These are phyloP conservation scores for Ataeniobius toweri DNA, from an alignment of 2,797 vertebrate species.

Conservation along the genomic window DNA sequence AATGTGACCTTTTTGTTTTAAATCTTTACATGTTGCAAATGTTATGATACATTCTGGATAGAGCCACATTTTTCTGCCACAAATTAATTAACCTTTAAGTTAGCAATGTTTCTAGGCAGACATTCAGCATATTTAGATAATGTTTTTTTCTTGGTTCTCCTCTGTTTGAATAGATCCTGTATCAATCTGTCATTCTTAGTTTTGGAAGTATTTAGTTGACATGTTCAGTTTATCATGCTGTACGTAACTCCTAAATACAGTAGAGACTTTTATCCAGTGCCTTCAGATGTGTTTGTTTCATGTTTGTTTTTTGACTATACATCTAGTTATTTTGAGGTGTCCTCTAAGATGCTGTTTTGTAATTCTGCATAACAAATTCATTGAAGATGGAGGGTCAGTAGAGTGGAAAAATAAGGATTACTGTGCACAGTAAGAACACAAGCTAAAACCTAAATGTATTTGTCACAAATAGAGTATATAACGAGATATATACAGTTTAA, in stretches of 20 bases:
- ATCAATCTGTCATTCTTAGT: background rate
- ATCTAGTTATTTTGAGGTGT: too few species aligned
- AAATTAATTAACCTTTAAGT: constrained; percentile 21
- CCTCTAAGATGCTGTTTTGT: too few species aligned
- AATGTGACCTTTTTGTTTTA: background rate
- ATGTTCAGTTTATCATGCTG: background rate
- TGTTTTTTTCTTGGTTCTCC: background rate
- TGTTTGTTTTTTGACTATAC: too few species aligned
- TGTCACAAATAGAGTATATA: too few species aligned
- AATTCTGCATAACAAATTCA: too few species aligned
- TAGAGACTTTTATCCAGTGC: background rate
- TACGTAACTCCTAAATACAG: background rate
- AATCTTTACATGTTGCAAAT: background rate
- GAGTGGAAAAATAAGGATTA: too few species aligned
- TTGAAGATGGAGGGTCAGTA: too few species aligned
- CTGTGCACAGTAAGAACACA: too few species aligned
- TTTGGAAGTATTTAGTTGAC: background rate
- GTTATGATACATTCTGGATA: background rate
- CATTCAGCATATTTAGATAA: background rate
- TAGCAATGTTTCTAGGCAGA: background rate
- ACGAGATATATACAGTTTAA: too few species aligned
- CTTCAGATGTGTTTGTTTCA: too few species aligned
- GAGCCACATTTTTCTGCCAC: background rate
- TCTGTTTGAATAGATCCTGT: too few species aligned
- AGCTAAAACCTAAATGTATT: too few species aligned